These are phyloP conservation scores for Porphyrio hochstetteri DNA, from an alignment of 2,113 vertebrate genomes.

Conservation along the genomic window DNA sequence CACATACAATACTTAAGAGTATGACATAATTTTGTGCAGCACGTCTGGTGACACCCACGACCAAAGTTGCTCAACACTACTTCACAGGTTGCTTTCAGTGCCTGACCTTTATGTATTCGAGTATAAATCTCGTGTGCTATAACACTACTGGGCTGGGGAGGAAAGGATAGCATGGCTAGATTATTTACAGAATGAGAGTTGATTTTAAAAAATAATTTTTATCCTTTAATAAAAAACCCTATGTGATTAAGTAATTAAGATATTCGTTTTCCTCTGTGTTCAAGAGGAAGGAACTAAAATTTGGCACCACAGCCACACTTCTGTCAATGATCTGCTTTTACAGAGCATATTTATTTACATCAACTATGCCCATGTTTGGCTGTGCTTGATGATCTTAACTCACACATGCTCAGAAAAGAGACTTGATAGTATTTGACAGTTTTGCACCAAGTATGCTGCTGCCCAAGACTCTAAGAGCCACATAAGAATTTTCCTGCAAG, in stretches of 20 bases:
- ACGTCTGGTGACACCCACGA: background rate
- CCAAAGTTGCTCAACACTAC: background rate
- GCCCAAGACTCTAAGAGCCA: background rate
- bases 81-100: background rate
- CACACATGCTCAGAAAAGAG: background rate
- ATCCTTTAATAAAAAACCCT: background rate
- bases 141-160: background rate
- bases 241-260: constrained; percentile 36
- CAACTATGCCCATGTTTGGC: background rate
- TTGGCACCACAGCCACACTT: background rate
- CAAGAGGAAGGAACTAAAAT: constrained; percentile 26
- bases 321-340: constrained; percentile 18
- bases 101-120: background rate
- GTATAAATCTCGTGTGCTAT: background rate
- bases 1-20: background rate
- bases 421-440: background rate
- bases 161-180: background rate
- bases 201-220: background rate
- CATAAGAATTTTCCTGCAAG: background rate
- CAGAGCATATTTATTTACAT: constrained; percentile 18
- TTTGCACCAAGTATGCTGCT: background rate
- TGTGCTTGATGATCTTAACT: background rate
- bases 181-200: background rate
- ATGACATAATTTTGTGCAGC: background rate
- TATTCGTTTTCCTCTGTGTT: background rate